Evolutionary conservation across 1,140 invertebrate genomes (phyloP), one percentile per base, ranked within the genome.

Genomic region (Magallana angulata): DNA sequence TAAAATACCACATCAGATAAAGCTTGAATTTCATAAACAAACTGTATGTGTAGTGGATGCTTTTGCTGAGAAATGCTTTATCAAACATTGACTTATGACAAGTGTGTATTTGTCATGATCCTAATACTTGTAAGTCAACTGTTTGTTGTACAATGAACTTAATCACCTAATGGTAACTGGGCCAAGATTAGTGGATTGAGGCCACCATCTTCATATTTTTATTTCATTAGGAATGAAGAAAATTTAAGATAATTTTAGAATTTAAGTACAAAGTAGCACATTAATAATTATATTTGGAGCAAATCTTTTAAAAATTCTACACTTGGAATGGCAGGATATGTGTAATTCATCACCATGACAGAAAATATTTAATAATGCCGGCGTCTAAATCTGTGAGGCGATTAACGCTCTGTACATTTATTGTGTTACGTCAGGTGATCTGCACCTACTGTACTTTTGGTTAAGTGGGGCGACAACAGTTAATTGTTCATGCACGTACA

Each of bases 1-100:
- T 64, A 16, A 64, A 16, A 14, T 64, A 16, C 12, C 60, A 16
- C 12, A 64, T 14, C 6, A 64, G 12, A 64, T 18, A 14, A 64
- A 36, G 36, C 36, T 36, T 36, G 36, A 71, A 9, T 71, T 11
- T 36, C 68, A 71, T 30, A 5, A 30, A 71, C 18, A 71, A 71
- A 71, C 9, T 71, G n/a, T 24, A 5, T 36, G 36, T 36, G 36
- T 36, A 36, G 36, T 36, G 1, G 36, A 1, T 36, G 36, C 36
- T 2, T 36, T 71, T 71, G 24, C 36, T 71, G 24, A 24, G 68
- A 8, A 9, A 71, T 71, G 68, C 60, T 71, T 71, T 71, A 71
- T 71, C 68, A 36, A 36, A 11, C 68, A 71, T 12, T 71, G 68
- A 71, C 24, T 30, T 71, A 62, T 62, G 60, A 62, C 60, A 62